Conservation (phyloP, 2,888 invertebrate genomes). For the Drosophila diplacantha region DNA sequence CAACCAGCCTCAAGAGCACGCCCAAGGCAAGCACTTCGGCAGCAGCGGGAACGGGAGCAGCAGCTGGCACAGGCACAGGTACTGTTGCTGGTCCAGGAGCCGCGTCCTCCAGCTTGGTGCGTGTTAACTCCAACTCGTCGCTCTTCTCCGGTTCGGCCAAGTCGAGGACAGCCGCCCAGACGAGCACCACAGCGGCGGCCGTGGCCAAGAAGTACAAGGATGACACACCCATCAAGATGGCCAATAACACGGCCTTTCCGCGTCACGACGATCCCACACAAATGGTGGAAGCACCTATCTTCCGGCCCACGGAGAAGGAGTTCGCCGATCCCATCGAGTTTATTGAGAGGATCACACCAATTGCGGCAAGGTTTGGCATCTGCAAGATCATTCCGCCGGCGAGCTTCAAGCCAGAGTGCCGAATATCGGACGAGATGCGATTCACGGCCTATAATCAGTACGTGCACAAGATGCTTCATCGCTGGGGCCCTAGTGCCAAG, state of each 20-base stretch:
- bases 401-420: slow-evolving; percentile 88
- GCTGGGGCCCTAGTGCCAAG: slow-evolving; percentile 93
- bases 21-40: slow-evolving; percentile 60
- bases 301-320: slow-evolving; percentile 88
- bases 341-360: slow-evolving; percentile 86
- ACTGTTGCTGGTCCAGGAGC: slow-evolving; percentile 8
- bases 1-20: slow-evolving; percentile 36
- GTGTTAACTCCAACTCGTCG: slow-evolving; percentile 77
- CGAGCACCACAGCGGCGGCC: slow-evolving; percentile 47
- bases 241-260: slow-evolving; percentile 79
- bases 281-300: slow-evolving; percentile 87
- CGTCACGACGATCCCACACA: slow-evolving; percentile 79
- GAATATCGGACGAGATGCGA: slow-evolving; percentile 89
- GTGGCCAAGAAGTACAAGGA: slow-evolving; percentile 77
- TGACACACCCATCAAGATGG: slow-evolving; percentile 77
- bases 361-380: slow-evolving; percentile 89
- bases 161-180: slow-evolving; percentile 63
- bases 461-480: slow-evolving; percentile 89
- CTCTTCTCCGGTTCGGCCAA: slow-evolving; percentile 77
- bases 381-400: slow-evolving; percentile 92
- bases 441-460: slow-evolving; percentile 94
- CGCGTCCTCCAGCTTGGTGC: slow-evolving; percentile 54
- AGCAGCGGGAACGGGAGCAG: slow-evolving; percentile 20
- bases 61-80: slow-evolving; percentile 9
- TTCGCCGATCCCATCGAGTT: slow-evolving; percentile 92